A percentile compares a stretch with the other conserved stretches of the same genome.
Evolutionary conservation across 2,888 invertebrate genomes (phyloP).

Genomic region (Dugesia japonica): DNA sequence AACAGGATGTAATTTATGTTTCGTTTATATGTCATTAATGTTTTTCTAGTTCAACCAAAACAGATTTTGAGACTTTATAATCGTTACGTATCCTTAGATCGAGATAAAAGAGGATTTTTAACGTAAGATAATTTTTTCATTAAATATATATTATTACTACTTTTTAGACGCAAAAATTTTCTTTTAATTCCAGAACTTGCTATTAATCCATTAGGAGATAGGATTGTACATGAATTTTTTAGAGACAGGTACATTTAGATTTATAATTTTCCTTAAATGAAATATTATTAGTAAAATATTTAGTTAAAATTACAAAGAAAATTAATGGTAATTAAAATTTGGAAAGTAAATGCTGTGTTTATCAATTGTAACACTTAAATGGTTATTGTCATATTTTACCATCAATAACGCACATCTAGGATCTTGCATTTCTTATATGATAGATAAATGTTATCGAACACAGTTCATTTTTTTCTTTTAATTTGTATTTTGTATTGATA

Average conservation of each 20-base stretch:
- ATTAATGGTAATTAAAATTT: too few species aligned
- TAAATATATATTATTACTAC: background rate
- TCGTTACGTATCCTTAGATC: background rate
- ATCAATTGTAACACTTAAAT: too few species aligned
- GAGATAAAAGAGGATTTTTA: constrained; percentile 37
- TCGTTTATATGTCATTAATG: background rate
- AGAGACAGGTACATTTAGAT: constrained; percentile 52
- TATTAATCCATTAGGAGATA: constrained; percentile 87
- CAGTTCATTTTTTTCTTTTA: too few species aligned
- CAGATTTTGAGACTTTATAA: constrained; percentile 25
- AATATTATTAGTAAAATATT: too few species aligned
- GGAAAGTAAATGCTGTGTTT: too few species aligned
- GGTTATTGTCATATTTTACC: too few species aligned
- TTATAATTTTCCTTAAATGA: too few species aligned
- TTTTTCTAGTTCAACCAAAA: background rate
- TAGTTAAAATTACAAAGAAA: too few species aligned
- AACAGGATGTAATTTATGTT: constrained; percentile 17
- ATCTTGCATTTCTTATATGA: too few species aligned
- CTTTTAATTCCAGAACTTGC: constrained; percentile 89
- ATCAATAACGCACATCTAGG: too few species aligned
- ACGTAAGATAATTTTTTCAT: background rate
- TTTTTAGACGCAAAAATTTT: constrained; percentile 70
- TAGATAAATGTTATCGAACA: too few species aligned
- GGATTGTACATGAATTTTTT: constrained; percentile 93
- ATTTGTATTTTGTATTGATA: too few species aligned